Conservation (phyloP, 2,888 invertebrate species). For the Drosophila villosipedis region DNA sequence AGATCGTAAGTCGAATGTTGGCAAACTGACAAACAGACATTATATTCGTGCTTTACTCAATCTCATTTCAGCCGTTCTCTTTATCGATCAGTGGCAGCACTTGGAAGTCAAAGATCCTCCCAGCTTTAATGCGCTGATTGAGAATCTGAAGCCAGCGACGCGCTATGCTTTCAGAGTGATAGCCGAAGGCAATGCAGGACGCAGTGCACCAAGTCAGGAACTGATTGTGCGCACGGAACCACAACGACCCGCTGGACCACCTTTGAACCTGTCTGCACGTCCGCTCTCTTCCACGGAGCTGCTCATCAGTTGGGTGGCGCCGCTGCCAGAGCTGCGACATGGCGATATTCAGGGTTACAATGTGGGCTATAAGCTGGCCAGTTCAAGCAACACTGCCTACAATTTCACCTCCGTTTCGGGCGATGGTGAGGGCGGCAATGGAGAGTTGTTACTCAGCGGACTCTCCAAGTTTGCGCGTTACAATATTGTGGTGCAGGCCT, state of each 20-base stretch:
- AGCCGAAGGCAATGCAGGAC: constrained; percentile 91
- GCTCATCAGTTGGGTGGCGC: constrained; percentile 91
- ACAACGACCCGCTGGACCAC: constrained; percentile 90
- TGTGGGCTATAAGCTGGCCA: constrained; percentile 86
- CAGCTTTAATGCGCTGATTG: constrained; percentile 88
- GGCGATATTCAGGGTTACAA: constrained; percentile 92
- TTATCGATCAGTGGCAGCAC: constrained; percentile 88
- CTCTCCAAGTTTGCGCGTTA: constrained; percentile 89
- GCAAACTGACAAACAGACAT: too few species aligned
- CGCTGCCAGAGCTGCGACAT: constrained; percentile 89
- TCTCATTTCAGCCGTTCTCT: constrained; percentile 67
- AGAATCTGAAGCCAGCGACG: constrained; percentile 90
- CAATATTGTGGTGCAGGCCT: constrained; percentile 90
- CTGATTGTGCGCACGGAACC: constrained; percentile 89
- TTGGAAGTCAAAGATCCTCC: constrained; percentile 89
- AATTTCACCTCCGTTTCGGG: constrained; percentile 90
- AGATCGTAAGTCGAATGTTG: constrained; percentile 86
- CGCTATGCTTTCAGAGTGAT: constrained; percentile 90
- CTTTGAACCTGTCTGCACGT: constrained; percentile 88
- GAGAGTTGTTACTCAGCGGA: constrained; percentile 88
- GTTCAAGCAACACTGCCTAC: constrained; percentile 86
- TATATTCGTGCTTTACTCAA: neutral
- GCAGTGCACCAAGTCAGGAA: constrained; percentile 89
- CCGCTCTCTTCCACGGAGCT: constrained; percentile 91
- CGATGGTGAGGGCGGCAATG: constrained; percentile 89